phyloP scores from a whole-genome alignment of 1,140 invertebrate species.

The Drosophila aff. region DNA sequence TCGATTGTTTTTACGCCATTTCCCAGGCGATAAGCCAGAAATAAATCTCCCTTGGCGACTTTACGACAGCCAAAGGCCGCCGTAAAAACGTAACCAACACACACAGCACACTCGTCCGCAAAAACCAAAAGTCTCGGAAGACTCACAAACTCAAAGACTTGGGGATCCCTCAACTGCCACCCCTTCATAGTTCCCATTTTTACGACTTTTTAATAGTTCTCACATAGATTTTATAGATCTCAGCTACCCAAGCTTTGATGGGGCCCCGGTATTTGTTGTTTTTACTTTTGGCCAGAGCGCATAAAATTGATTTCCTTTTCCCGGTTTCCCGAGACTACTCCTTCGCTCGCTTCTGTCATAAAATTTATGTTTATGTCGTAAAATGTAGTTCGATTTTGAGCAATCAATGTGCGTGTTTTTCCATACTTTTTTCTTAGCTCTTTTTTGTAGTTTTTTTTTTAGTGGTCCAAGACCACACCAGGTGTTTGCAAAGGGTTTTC shows the following conservation, averaged over 20 bases:
- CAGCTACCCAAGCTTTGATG: slow-evolving; percentile 52
- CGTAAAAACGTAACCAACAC: slow-evolving; percentile 40
- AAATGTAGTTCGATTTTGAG: slow-evolving; percentile 77
- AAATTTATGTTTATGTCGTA: slow-evolving; percentile 84
- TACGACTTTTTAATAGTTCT: slow-evolving; percentile 85
- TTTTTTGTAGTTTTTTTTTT: slow-evolving; percentile 29
- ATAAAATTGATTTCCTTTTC: slow-evolving; percentile 84
- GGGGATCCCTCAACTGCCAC: slow-evolving; percentile 6
- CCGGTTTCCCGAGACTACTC: slow-evolving; percentile 23
- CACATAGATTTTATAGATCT: slow-evolving; percentile 84
- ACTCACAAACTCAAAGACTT: slow-evolving; percentile 1
- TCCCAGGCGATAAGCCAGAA: slow-evolving; percentile 49
- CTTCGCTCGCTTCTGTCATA: slow-evolving; percentile 59
- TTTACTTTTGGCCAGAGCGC: slow-evolving; percentile 72
- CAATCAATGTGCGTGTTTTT: slow-evolving; percentile 31
- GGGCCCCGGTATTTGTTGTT: slow-evolving; percentile 55
- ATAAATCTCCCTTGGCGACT: slow-evolving; percentile 65
- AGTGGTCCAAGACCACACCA: slow-evolving; percentile 48
- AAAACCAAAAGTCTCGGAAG: neutral
- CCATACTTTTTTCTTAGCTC: slow-evolving; percentile 1
- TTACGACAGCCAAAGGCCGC: slow-evolving; percentile 78
- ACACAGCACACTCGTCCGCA: slow-evolving; percentile 55
- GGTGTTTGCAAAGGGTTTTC: slow-evolving; percentile 51
- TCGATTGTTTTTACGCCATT: slow-evolving; percentile 59
- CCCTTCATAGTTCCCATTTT: slow-evolving; percentile 55